These are phyloP conservation scores for Pocillopora grandis DNA, from an alignment of 92 coral and sea anemone species.

Conservation along the genomic window DNA sequence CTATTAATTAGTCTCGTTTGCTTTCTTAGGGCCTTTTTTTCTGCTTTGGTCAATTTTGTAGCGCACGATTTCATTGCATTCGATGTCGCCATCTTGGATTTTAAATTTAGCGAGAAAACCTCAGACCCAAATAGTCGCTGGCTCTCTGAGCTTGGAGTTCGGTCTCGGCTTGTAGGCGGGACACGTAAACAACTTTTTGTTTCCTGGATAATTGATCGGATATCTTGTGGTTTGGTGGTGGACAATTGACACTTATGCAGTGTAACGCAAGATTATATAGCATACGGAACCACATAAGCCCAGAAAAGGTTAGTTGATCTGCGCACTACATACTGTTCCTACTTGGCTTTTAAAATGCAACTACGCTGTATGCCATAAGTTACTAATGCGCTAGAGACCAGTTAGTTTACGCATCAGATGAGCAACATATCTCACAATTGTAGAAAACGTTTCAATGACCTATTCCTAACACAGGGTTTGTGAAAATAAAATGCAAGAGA, in stretches of 20 bases:
- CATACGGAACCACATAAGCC: conserved; percentile 27
- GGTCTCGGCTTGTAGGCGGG: no score
- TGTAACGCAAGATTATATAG: conserved; percentile 31
- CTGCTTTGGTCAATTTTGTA: conserved; percentile 80
- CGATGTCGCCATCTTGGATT: conserved; percentile 83
- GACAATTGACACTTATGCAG: conserved; percentile 4
- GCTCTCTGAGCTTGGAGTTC: background rate
- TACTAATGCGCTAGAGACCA: no score
- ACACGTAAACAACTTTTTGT: no score
- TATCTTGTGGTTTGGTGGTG: background rate
- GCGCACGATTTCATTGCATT: conserved; percentile 50
- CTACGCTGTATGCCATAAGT: no score
- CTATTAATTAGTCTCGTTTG: conserved; percentile 74
- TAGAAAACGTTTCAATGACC: no score
- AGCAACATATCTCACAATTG: no score
- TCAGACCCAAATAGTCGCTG: background rate
- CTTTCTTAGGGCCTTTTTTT: conserved; percentile 84
- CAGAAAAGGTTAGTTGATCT: conserved; percentile 27
- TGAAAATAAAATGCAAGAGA: no score
- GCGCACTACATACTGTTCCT: background rate
- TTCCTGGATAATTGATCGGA: background rate
- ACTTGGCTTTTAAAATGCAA: no score
- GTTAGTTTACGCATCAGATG: no score
- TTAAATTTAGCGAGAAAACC: background rate
- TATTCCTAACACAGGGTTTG: no score